phyloP scores from a whole-genome alignment of 2,113 vertebrate species.

The Miniopterus natalensis region DNA sequence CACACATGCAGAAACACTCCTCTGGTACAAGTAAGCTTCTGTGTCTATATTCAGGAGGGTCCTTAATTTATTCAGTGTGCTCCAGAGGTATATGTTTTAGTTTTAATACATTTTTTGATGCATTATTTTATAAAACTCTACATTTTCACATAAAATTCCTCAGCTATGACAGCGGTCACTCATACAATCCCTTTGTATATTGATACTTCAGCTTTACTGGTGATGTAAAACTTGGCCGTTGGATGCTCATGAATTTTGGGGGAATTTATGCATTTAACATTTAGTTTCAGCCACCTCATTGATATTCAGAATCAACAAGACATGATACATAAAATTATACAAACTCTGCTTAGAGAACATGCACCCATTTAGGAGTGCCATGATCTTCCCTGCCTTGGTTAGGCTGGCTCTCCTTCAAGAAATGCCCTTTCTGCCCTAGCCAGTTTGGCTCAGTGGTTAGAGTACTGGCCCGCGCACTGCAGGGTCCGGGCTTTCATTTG shows the following conservation, averaged over 20 bases:
- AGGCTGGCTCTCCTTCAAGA: background rate
- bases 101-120: constrained; percentile 29
- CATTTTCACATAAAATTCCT: background rate
- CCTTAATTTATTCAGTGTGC: background rate
- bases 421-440: background rate
- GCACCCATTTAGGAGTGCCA: accelerated
- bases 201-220: background rate
- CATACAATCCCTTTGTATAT: background rate
- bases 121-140: constrained; percentile 16
- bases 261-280: background rate
- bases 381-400: background rate
- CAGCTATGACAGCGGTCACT: background rate
- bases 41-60: background rate
- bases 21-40: background rate
- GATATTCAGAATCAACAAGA: background rate
- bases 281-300: background rate
- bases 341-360: background rate
- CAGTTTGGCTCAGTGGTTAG: no score
- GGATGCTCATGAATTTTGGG: background rate
- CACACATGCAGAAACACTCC: background rate
- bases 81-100: background rate
- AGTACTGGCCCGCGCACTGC: no score
- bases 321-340: background rate
- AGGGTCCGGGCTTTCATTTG: no score
- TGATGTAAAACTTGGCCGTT: background rate